phyloP scores from a whole-genome alignment of 2,888 invertebrate genomes.

The Colostygia pectinataria region DNA sequence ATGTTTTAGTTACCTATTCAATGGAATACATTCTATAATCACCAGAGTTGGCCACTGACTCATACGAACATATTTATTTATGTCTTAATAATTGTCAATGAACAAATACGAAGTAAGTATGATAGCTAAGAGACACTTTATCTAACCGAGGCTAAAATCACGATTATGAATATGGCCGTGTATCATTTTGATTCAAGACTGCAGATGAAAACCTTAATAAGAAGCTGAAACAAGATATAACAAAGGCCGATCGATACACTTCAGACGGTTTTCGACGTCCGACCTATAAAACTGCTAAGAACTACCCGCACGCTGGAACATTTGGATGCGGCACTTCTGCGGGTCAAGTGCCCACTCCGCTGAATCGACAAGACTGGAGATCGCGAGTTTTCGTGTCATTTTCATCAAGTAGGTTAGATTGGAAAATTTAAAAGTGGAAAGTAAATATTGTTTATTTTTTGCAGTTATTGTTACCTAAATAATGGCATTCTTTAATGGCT shows the following conservation, averaged over 20 bases:
- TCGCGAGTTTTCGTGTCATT: not conserved
- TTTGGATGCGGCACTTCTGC: slow-evolving; percentile 33
- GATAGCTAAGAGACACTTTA: too few species aligned
- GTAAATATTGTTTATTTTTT: not conserved
- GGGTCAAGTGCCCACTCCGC: slow-evolving; percentile 12
- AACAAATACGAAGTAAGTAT: too few species aligned
- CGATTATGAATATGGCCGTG: too few species aligned
- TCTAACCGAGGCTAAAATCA: too few species aligned
- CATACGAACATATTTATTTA: too few species aligned
- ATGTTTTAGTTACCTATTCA: too few species aligned
- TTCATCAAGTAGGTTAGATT: not conserved
- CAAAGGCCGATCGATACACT: slow-evolving; percentile 41
- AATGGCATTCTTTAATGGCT: too few species aligned
- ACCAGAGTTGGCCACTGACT: too few species aligned
- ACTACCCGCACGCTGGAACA: slow-evolving; percentile 34
- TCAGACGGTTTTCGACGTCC: slow-evolving; percentile 40
- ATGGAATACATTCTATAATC: too few species aligned
- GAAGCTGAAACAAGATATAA: slow-evolving; percentile 31
- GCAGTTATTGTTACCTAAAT: too few species aligned
- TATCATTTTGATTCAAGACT: too few species aligned
- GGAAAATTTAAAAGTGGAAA: not conserved
- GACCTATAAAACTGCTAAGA: slow-evolving; percentile 69
- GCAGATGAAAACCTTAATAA: slow-evolving; percentile 21
- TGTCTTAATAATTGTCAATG: too few species aligned
- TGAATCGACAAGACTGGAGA: slow-evolving; percentile 7